A percentile compares a stretch with the other conserved stretches of the same genome.
phyloP scores from a whole-genome alignment of 2,113 vertebrate species.

The Crotalus horridus region DNA sequence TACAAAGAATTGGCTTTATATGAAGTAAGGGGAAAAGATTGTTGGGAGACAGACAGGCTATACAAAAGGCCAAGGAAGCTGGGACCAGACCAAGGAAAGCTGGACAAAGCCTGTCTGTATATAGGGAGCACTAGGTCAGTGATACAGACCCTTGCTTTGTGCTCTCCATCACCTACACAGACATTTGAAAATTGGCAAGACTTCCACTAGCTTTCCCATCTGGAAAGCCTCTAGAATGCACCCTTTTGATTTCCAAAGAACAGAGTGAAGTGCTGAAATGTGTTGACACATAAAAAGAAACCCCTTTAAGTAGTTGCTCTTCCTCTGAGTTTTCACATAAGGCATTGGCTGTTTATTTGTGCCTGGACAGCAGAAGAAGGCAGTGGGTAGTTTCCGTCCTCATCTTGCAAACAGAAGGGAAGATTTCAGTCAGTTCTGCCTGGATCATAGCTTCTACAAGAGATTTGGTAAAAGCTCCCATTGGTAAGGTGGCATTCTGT shows the following conservation, averaged over 20 bases:
- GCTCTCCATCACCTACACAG: constrained; percentile 36
- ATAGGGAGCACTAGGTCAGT: constrained; percentile 48
- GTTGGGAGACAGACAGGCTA: neutral
- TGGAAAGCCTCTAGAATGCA: constrained; percentile 49
- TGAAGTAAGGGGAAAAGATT: constrained; percentile 42
- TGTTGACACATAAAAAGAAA: neutral
- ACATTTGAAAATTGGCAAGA: constrained; percentile 40
- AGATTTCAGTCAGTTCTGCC: neutral
- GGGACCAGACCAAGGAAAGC: constrained; percentile 28
- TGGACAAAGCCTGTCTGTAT: constrained; percentile 40
- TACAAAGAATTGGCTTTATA: constrained; percentile 35
- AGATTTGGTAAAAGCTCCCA: constrained; percentile 3
- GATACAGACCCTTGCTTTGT: constrained; percentile 44
- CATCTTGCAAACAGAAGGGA: neutral
- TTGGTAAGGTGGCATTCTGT: constrained; percentile 19
- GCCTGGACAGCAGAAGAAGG: neutral
- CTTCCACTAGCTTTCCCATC: constrained; percentile 37
- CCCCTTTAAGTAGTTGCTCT: neutral
- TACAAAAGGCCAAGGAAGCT: constrained; percentile 9
- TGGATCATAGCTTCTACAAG: neutral
- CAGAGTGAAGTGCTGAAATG: neutral
- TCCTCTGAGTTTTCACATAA: neutral
- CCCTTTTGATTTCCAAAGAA: constrained; percentile 44
- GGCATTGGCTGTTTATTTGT: neutral
- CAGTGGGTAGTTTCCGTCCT: neutral